A percentile compares a stretch with the other conserved stretches of the same genome.
Evolutionary conservation across 2,113 vertebrate species (phyloP).

Genomic region (Albula glossodonta): DNA sequence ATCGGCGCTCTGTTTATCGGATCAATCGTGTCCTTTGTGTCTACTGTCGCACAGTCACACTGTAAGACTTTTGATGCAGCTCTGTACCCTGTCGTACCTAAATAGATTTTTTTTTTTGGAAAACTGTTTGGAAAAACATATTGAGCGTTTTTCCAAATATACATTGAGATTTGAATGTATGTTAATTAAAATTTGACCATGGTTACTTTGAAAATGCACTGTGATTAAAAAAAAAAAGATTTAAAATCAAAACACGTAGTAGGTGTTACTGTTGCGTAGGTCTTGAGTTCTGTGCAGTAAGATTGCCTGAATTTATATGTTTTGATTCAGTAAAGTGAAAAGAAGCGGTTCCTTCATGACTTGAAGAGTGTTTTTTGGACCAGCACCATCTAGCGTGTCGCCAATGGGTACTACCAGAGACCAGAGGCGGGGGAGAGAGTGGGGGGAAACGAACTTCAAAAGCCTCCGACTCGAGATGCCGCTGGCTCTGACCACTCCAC

Average conservation of each 20-base stretch:
- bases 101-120: neutral
- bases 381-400: slow-evolving; percentile 42
- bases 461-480: slow-evolving; percentile 63
- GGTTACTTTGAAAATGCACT: neutral
- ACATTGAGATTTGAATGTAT: neutral
- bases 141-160: no score
- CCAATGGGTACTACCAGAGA: slow-evolving; percentile 42
- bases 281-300: neutral
- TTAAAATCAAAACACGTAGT: neutral
- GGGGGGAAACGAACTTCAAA: slow-evolving; percentile 65
- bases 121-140: neutral
- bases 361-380: slow-evolving; percentile 36
- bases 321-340: neutral
- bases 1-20: neutral
- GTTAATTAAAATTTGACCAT: neutral
- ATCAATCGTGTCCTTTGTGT: neutral
- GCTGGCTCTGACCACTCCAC: slow-evolving; percentile 66
- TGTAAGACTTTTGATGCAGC: neutral
- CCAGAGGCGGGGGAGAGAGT: slow-evolving; percentile 42
- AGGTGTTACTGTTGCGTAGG: no score
- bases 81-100: neutral
- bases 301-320: neutral
- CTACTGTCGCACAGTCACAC: neutral
- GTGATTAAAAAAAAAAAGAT: neutral
- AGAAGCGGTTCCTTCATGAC: slow-evolving; percentile 12